Conservation (phyloP, 2,113 vertebrate species). For the Ondatra zibethicus region DNA sequence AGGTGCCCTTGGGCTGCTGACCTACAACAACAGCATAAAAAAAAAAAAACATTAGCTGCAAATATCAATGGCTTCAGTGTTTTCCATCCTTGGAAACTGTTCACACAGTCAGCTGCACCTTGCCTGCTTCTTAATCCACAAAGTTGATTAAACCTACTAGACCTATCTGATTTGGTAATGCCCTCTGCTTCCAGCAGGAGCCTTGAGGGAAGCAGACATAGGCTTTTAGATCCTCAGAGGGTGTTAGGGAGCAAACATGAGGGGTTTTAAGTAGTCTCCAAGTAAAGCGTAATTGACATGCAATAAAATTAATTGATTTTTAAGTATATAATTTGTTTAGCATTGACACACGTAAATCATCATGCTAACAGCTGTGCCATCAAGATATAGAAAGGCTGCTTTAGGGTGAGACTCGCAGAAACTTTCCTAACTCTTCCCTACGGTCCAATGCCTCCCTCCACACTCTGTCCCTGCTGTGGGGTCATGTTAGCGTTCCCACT, state of each 20-base stretch:
- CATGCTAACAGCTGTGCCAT: neutral
- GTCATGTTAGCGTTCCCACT: too few relatives aligned
- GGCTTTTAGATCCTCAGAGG: neutral
- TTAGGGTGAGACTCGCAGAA: neutral
- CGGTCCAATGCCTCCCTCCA: neutral
- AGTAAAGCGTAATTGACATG: neutral
- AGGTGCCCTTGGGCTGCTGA: rapidly evolving
- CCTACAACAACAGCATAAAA: rapidly evolving
- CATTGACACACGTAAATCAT: neutral
- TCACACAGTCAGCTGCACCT: rapidly evolving
- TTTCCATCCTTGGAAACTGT: neutral
- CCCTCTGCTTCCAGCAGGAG: neutral
- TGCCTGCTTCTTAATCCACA: neutral
- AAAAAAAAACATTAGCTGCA: rapidly evolving
- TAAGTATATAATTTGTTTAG: neutral
- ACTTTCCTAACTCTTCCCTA: neutral
- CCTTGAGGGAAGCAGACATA: neutral
- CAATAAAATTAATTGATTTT: slow-evolving; percentile 1
- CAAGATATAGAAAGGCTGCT: neutral
- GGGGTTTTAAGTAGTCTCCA: neutral
- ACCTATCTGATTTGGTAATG: neutral
- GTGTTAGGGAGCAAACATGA: neutral
- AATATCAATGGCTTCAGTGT: neutral
- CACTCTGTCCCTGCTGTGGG: neutral
- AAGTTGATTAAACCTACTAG: neutral